A percentile compares a stretch with the other conserved stretches of the same genome.
Conservation (phyloP, 2,797 vertebrate species). For the Synaphobranchus kaupii region DNA sequence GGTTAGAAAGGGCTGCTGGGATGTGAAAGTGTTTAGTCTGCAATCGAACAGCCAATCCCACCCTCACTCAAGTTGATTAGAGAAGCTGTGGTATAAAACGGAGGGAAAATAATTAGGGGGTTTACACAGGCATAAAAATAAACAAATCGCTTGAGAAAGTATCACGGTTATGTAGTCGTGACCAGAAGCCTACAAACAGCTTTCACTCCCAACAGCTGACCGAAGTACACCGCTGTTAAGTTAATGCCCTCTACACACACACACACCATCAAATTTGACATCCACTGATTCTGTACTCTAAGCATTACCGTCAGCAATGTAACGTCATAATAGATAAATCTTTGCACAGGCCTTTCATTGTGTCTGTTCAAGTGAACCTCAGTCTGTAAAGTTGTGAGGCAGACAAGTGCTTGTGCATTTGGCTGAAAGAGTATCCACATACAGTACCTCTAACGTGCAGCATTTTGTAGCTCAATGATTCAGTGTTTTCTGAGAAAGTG, state of each 20-base stretch:
- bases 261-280: not conserved
- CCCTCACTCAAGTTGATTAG: slow-evolving; percentile 22
- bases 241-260: not conserved
- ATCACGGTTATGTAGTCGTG: not conserved
- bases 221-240: not conserved
- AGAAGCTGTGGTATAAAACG: slow-evolving; percentile 10
- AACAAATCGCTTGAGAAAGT: slow-evolving; percentile 1
- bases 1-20: slow-evolving; percentile 12
- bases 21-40: slow-evolving; percentile 39
- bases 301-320: not conserved
- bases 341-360: not conserved
- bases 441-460: not conserved
- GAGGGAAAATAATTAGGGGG: not conserved
- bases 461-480: not conserved
- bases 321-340: not conserved
- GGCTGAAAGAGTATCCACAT: not conserved
- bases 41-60: slow-evolving; percentile 29
- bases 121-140: slow-evolving; percentile 17
- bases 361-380: not conserved
- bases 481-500: not conserved
- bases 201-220: not conserved
- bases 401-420: not conserved
- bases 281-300: not conserved
- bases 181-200: not conserved
- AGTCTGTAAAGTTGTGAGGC: not conserved